Evolutionary conservation across 2,113 vertebrate species (phyloP), one percentile per base, ranked within the genome.

Genomic region (Columbina picui): DNA sequence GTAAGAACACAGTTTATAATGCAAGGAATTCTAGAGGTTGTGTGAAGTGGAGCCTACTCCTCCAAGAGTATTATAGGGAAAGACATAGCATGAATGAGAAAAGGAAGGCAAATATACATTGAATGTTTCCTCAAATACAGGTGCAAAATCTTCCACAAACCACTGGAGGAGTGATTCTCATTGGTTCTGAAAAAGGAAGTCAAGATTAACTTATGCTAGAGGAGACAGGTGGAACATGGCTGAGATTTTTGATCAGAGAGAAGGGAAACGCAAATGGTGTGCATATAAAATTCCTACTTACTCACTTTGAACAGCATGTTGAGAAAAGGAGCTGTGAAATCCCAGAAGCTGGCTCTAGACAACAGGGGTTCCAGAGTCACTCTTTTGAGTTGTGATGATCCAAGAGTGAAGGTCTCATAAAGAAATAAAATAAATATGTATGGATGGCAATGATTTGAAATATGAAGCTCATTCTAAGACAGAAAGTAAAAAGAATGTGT

Each of bases 1-100:
- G 7, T 36, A 73, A 74, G 59, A 89, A 45, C 25, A 91, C 43
- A 73, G 67, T 84, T 89, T n/a, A 36, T 50, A 49, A 39, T 25
- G 10, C 6, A 12, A 0, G 0, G 10, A 57, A 0, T 63, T 84
- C 52, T 52, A 84, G 26, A 77, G 4, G 14, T 34, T 80, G 43
- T 47, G 8, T 84, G n/a, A 92, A 87, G 77, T 29, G 22, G 10
- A 87, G 14, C 8, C 39, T 73, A 27, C 29, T n/a, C 10, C 12
- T 7, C 50, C 22, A 52, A 41, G 47, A 81, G 4, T 60, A 49
- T 32, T 55, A n/a, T 6, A 41, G 6, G 32, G 19, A 19, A 77
- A 87, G 77, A 60, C 30, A 34, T 7, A 39, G 34, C 7, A 21
- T 27, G 36, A 75, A 75, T 34, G 32, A 68, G 39, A 74, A 93